Evolutionary conservation across 2,113 vertebrate genomes (phyloP), one percentile per base, ranked within the genome.

Genomic region (Tragulus kanchil): DNA sequence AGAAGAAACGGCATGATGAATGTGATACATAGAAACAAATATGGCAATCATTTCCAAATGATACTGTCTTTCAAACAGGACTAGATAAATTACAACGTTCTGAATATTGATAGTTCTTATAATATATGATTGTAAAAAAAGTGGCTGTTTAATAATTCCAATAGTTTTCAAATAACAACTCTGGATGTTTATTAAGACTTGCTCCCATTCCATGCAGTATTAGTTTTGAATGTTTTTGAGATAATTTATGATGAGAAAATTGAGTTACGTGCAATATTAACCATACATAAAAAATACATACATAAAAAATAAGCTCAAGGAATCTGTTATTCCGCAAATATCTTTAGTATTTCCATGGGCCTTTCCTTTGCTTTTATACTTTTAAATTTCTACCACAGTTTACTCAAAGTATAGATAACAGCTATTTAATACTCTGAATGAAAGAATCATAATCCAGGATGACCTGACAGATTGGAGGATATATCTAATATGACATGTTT

Each of bases 51-150:
- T 25, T 94, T 89, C 52, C 52, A 91, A 26, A 75, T 26, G 23
- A 9, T 13, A 26, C 10, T 54, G 7, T 45, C 16, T 3, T 73
- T 48, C 2, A 86, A 73, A 81, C 26, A 59, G 50, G 54, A 75
- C 31, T 23, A 84, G 6, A 16, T 73, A 95, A 86, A 92, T 77
- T n/a, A 28, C 92, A 73, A 90, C 69, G 5, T 56, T 48, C 2
- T n/a, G 10, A 61, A 19, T 58, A 42, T 15, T 79, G 31, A 21
- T 15, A 31, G 93, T 48, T 14, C 36, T 82, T 65, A 19, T 73
- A 77, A n/a, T n/a, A 90, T 59, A 1, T 31, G 36, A 54, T 48
- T 84, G 2, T 14, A 86, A 48, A 5, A 8, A 65, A 36, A 42
- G 4, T 36, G 25, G 16, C 1, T 58, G 26, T 36, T 69, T 62